These are phyloP conservation scores for Erpetoichthys calabaricus DNA, from an alignment of 2,797 vertebrate genomes.

Conservation along the genomic window DNA sequence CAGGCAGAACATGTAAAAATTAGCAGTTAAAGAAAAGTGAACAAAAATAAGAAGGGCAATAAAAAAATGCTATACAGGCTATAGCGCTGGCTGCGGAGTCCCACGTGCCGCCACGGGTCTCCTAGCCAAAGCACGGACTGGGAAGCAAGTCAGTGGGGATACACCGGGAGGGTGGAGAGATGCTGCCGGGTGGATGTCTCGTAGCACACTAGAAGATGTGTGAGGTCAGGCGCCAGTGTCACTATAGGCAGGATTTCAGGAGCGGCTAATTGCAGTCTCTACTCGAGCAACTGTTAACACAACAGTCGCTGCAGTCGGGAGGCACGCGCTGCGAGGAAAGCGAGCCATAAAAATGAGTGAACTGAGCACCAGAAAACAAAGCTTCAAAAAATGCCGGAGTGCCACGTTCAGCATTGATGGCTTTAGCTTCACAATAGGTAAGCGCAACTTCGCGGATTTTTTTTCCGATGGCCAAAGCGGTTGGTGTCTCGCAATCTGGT, in stretches of 20 bases:
- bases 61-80: too few relatives aligned
- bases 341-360: slow-evolving; percentile 49
- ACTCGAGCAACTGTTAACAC: slow-evolving; percentile 7
- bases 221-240: slow-evolving; percentile 22
- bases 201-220: slow-evolving; percentile 18
- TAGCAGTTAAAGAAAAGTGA: too few relatives aligned
- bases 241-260: slow-evolving; percentile 21
- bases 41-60: too few relatives aligned
- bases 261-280: slow-evolving; percentile 14
- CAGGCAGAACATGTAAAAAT: too few relatives aligned
- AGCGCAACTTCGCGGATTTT: slow-evolving; percentile 32
- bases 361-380: slow-evolving; percentile 68
- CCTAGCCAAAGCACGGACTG: neutral
- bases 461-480: neutral
- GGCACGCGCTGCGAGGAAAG: slow-evolving; percentile 15
- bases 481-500: too few relatives aligned
- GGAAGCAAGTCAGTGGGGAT: slow-evolving; percentile 14
- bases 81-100: too few relatives aligned
- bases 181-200: slow-evolving; percentile 19
- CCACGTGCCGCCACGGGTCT: too few relatives aligned
- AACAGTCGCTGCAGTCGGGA: slow-evolving; percentile 8
- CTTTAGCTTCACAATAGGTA: slow-evolving; percentile 94
- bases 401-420: slow-evolving; percentile 93
- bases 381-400: slow-evolving; percentile 84
- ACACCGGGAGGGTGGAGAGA: slow-evolving; percentile 38